Evolutionary conservation across 2,113 vertebrate genomes (phyloP).

Genomic region (Sebastes fasciatus): DNA sequence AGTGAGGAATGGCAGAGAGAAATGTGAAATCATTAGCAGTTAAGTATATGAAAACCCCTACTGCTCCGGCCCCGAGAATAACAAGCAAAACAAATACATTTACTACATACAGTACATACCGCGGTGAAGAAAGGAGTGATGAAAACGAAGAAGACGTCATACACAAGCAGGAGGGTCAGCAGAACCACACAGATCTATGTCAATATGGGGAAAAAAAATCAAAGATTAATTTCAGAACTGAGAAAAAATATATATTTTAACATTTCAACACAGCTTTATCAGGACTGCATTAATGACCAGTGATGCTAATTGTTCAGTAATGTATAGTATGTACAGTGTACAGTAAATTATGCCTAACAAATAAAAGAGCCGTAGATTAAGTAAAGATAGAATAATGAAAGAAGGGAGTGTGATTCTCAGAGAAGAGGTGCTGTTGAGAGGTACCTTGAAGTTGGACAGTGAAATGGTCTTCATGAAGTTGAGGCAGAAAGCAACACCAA

Average conservation of each 20-base stretch:
- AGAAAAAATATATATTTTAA: not conserved
- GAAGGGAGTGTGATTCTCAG: not conserved
- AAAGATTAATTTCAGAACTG: not conserved
- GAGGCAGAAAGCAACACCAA: constrained; percentile 95
- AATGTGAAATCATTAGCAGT: not conserved
- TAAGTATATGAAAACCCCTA: not conserved
- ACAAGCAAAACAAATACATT: not conserved
- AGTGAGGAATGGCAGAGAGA: not conserved
- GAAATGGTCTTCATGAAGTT: constrained; percentile 96
- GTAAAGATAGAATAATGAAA: not conserved
- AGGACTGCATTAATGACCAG: not conserved
- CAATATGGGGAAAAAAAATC: constrained; percentile 13
- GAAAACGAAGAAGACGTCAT: constrained; percentile 99
- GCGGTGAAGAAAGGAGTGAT: constrained; percentile 97
- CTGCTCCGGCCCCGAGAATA: not conserved
- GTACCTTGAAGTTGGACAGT: constrained; percentile 96
- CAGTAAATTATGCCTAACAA: not conserved
- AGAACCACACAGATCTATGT: constrained; percentile 95
- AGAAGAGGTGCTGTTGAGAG: not conserved
- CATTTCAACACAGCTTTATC: not conserved
- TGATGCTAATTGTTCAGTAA: not conserved
- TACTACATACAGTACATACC: constrained; percentile 79
- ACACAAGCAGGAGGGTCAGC: constrained; percentile 93
- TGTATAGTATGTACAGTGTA: no score
- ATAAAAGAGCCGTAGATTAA: no score